Percentiles rank a stretch among this genome's conserved stretches.
phyloP scores from a whole-genome alignment of 2,888 invertebrate species.

The Ochlodes sylvanus region DNA sequence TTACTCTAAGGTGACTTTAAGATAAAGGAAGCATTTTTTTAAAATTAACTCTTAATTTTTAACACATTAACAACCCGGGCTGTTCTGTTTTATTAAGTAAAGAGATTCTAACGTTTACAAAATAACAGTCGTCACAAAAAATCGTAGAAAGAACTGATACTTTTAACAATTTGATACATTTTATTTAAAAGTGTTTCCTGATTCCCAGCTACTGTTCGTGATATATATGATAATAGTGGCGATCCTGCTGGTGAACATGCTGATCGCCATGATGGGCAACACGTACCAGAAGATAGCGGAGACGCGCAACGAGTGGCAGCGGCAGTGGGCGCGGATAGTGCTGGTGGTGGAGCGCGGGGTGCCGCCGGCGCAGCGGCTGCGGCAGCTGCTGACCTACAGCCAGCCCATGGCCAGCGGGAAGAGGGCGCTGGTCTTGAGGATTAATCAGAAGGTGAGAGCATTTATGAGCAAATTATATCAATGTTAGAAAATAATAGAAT shows the following conservation, averaged over 20 bases:
- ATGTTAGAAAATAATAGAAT: too few relatives aligned
- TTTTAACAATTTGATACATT: not conserved
- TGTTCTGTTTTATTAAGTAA: too few relatives aligned
- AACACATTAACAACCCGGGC: too few relatives aligned
- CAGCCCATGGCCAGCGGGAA: constrained; percentile 96
- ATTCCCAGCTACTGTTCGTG: constrained; percentile 92
- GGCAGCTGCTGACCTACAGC: constrained; percentile 95
- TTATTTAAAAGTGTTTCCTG: not conserved
- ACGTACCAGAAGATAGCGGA: constrained; percentile 99
- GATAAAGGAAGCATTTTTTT: too few relatives aligned
- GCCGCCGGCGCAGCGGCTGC: constrained; percentile 93
- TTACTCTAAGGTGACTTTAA: too few relatives aligned
- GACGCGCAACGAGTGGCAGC: constrained; percentile 98
- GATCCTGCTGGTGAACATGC: constrained; percentile 97
- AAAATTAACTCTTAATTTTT: too few relatives aligned
- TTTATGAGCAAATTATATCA: too few relatives aligned
- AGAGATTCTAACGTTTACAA: too few relatives aligned
- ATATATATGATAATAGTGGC: constrained; percentile 99
- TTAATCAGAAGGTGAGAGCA: constrained; percentile 93
- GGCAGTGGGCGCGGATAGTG: constrained; percentile 99
- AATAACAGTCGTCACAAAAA: too few relatives aligned
- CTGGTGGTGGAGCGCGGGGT: constrained; percentile 99
- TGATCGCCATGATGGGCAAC: constrained; percentile 99
- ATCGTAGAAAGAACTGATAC: too few relatives aligned
- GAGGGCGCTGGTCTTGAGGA: constrained; percentile 93